Percentiles rank a stretch among this genome's conserved stretches.
Evolutionary conservation across 2,888 invertebrate genomes (phyloP).

Genomic region (Drosophila emarginata): DNA sequence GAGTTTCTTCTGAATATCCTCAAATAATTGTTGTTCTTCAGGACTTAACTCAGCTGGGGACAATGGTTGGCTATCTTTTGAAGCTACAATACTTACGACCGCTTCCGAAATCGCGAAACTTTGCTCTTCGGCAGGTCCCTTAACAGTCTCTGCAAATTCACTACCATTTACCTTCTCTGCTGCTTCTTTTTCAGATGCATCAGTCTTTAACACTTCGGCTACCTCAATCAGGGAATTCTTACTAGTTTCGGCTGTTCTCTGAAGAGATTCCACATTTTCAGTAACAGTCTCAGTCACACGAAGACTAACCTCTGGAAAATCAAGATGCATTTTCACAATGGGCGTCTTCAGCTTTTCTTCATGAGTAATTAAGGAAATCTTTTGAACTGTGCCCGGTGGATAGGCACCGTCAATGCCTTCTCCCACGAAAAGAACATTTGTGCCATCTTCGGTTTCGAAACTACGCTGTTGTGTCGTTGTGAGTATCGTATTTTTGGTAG

Average conservation of each 20-base stretch:
- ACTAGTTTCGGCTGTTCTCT: constrained; percentile 50
- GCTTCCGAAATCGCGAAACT: background rate
- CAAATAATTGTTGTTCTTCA: constrained; percentile 80
- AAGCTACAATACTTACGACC: background rate
- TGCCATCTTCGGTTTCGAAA: constrained; percentile 77
- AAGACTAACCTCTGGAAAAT: constrained; percentile 83
- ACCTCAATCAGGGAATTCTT: constrained; percentile 41
- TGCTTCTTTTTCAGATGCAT: constrained; percentile 19
- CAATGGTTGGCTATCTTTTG: constrained; percentile 30
- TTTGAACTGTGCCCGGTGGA: constrained; percentile 79
- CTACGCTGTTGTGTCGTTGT: constrained; percentile 75
- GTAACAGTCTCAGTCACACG: constrained; percentile 79
- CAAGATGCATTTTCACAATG: constrained; percentile 86
- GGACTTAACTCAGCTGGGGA: constrained; percentile 67
- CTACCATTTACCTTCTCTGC: constrained; percentile 5
- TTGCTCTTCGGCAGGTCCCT: constrained; percentile 8
- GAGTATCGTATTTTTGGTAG: constrained; percentile 71
- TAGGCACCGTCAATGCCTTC: constrained; percentile 75
- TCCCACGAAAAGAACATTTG: constrained; percentile 78
- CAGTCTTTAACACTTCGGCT: constrained; percentile 27
- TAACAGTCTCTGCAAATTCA: background rate
- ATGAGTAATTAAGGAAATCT: constrained; percentile 88
- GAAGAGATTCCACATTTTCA: constrained; percentile 68
- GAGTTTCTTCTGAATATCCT: constrained; percentile 80
- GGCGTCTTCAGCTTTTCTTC: constrained; percentile 88